Base-by-base conservation (phyloP, 2,797 vertebrate genomes). In the Acropternis orthonyx region DNA sequence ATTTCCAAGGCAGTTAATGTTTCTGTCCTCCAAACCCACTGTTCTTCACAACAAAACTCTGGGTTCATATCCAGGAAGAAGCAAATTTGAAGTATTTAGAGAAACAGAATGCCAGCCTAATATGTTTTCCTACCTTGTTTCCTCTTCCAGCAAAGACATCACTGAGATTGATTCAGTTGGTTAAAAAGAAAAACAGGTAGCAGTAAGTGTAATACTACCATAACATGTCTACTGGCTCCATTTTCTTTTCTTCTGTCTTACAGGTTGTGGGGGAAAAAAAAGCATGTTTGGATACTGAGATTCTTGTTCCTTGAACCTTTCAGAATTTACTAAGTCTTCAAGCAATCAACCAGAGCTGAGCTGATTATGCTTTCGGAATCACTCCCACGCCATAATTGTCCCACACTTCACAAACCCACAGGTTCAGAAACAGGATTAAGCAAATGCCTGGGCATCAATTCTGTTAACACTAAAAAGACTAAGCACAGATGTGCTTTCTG, bases 271-370 rank as follows among this genome's bases (percentile, higher is more conserved):
- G n/a, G n/a, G 34, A 58, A 14, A 4, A 37, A 8, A 91, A 84
- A 75, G 48, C 1, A 1, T 51, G 19, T 72, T 32, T 68, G 37
- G 85, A 10, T 32, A 66, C 12, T 4, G 21, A 85, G 30, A 54
- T 32, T 54, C 30, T 32, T 32, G 52, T 54, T 21, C 52, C 30
- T 32, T 32, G 28, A 54, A 32, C 51, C 52, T 21, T 54, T 54
- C 52, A 54, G 30, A 54, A 54, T 32, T 32, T 12, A 54, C 19
- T 32, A 32, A 54, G 17, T 15, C 34, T 72, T 49, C 44, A 9
- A 21, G 37, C 73, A 80, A 58, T 36, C 32, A 86, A 37, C 6
- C 7, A 0, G 0, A 83, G 11, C 51, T 0, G 0, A 83, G 17
- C 46, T 44, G 22, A 28, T 78, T 16, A 46, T 5, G 15, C 39